Evolutionary conservation across 2,113 vertebrate species (phyloP), one percentile per base, ranked within the genome.

Genomic region (Oryzias celebensis): DNA sequence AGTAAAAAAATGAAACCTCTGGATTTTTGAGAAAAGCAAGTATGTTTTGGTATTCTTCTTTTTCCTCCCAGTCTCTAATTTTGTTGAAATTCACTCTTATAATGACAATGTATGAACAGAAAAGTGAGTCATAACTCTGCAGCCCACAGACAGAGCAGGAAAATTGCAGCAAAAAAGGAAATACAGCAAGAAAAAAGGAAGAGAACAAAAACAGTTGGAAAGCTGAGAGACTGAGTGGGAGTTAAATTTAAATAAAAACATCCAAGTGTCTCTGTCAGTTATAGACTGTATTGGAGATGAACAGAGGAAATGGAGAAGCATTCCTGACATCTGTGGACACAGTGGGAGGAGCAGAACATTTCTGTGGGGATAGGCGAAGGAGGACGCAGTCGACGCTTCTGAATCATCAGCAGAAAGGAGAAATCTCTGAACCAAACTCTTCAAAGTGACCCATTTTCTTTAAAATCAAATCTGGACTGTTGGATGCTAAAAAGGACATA

Each of bases 281-380:
- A 26, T 20, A 51, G 24, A 59, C 20, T 56, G 45, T 57, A 63
- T 74, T 49, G 76, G 76, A 68, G 53, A 63, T 58, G 41, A 65
- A 45, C 5, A 24, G 62, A 52, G 51, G 20, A 47, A 46, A 58
- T 36, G 48, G 15, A 65, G 65, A 62, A 31, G 14, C 60, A 45
- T 26, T 63, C 56, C 26, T 63, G 66, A 67, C 59, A 54, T 58
- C 42, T 66, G 56, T 41, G 56, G 49, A 54, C 20, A 52, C n/a
- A 7, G 62, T 69, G 58, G 82, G 70, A 67, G 80, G 65, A 59
- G 16, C 68, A 60, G n/a, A 36, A 47, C 24, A 68, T 3, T 5
- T 41, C 68, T 36, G 20, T 24, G 43, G 68, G 43, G 68, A 24
- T 8, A 66, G 20, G 43, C 17, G 48, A 54, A 24, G 50, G 23